phyloP scores from a whole-genome alignment of 2,888 invertebrate species.

The Frankliniella fusca region DNA sequence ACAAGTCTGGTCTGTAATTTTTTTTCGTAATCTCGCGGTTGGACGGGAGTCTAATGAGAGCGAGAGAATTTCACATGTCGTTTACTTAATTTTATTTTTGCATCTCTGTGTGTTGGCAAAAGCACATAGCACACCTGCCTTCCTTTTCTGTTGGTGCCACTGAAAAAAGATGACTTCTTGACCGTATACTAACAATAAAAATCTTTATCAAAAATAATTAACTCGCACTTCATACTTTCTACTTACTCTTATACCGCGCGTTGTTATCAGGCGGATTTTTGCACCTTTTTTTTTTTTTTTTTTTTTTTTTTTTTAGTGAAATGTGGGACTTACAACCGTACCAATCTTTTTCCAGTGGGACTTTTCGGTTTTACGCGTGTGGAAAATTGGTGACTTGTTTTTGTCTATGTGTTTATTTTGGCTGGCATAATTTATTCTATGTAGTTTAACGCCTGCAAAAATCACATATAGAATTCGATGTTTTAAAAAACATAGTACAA shows the following conservation, averaged over 20 bases:
- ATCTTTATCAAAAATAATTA: too few species aligned
- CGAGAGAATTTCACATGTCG: background rate
- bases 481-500: too few species aligned
- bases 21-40: background rate
- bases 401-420: constrained; percentile 12
- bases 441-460: background rate
- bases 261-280: too few species aligned
- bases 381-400: background rate
- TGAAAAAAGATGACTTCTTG: too few species aligned
- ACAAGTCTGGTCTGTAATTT: background rate
- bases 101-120: constrained; percentile 38
- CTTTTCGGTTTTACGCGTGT: too few species aligned
- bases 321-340: background rate
- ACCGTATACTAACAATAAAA: too few species aligned
- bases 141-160: background rate
- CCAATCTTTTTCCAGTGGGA: background rate
- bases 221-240: too few species aligned
- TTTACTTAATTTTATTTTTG: constrained; percentile 41
- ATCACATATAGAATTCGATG: background rate
- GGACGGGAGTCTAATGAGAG: background rate
- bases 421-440: background rate
- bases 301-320: too few species aligned
- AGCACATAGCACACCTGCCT: constrained; percentile 18
- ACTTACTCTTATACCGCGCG: too few species aligned
- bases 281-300: background rate